phyloP scores from a whole-genome alignment of 2,797 vertebrate genomes.

The Limosa lapponica region DNA sequence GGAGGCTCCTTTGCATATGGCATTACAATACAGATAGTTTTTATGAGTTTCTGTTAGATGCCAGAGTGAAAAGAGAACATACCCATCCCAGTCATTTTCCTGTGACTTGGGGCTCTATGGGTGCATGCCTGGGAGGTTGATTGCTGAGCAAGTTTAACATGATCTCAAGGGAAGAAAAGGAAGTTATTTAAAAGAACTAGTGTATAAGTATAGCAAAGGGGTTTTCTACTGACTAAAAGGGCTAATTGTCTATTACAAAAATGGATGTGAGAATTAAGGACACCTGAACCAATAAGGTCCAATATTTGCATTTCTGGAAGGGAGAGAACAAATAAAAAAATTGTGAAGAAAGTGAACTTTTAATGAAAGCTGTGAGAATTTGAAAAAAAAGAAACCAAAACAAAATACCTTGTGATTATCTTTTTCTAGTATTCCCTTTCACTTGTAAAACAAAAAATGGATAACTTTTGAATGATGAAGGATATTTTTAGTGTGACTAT shows the following conservation, averaged over 20 bases:
- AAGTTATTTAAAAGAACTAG: not conserved
- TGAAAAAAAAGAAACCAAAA: not conserved
- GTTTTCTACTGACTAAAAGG: not conserved
- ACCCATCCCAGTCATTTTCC: not conserved
- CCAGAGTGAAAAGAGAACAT: not conserved
- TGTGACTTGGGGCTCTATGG: not conserved
- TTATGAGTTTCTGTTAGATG: not conserved
- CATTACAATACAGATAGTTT: not conserved
- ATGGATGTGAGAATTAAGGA: not conserved
- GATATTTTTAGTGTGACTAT: not conserved
- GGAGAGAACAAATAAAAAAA: not conserved
- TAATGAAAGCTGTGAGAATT: not conserved
- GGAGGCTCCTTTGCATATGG: constrained; percentile 50
- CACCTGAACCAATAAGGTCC: not conserved
- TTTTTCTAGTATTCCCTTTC: not conserved
- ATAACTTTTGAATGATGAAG: not conserved
- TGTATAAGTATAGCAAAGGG: not conserved
- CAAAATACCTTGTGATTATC: not conserved
- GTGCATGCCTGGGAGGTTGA: not conserved
- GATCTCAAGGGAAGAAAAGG: not conserved
- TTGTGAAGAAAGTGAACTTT: not conserved
- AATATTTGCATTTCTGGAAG: not conserved
- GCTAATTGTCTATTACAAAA: not conserved
- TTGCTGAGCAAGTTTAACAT: constrained; percentile 20
- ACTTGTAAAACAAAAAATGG: not conserved